Evolutionary conservation across 2,113 vertebrate species (phyloP).

Genomic region (Phylloscopus trochilus): DNA sequence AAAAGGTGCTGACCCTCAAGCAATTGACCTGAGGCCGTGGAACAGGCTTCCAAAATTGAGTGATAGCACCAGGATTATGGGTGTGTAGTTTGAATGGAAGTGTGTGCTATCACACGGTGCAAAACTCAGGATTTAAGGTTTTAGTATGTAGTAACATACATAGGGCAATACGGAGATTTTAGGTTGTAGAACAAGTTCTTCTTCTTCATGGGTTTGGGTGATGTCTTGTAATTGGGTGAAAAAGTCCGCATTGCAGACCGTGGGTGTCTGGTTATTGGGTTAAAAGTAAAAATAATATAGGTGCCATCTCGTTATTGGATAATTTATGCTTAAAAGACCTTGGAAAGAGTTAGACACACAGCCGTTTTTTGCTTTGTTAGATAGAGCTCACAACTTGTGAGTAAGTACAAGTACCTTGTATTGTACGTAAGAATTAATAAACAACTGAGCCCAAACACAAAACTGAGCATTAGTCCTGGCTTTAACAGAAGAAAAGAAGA

Average conservation of each 20-base stretch:
- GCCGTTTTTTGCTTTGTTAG: background rate
- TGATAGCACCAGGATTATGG: background rate
- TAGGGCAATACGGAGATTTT: background rate
- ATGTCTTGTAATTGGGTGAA: background rate
- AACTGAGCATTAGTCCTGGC: background rate
- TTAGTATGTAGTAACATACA: background rate
- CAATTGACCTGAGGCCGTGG: background rate
- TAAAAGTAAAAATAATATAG: background rate
- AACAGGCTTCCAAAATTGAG: background rate
- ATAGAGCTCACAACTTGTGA: background rate
- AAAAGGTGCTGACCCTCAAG: background rate
- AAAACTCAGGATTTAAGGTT: background rate
- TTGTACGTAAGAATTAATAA: background rate
- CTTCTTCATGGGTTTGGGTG: background rate
- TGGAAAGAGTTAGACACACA: background rate
- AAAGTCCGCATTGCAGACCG: background rate
- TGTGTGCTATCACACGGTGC: background rate
- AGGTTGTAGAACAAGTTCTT: background rate
- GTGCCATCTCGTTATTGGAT: background rate
- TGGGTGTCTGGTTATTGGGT: background rate
- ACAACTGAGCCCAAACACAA: background rate
- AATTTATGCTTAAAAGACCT: background rate
- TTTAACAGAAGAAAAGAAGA: background rate
- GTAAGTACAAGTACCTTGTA: background rate
- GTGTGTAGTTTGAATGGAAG: background rate